phyloP scores from a whole-genome alignment of 2,888 invertebrate species.

The Drosophila mimica region DNA sequence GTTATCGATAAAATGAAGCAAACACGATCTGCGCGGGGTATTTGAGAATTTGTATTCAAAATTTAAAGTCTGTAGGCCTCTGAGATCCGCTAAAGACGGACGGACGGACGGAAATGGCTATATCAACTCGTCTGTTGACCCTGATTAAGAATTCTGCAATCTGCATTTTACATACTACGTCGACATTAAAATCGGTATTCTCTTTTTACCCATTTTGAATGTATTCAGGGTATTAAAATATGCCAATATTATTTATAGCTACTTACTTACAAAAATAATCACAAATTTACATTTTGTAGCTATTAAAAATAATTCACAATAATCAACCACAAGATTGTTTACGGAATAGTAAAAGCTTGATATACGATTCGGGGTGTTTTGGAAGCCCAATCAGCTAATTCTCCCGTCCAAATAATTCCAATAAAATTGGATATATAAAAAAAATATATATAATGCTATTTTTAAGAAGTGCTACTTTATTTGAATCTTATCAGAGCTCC shows the following conservation, averaged over 20 bases:
- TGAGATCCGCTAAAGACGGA: neutral
- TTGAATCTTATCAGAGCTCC: neutral
- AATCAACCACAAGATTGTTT: neutral
- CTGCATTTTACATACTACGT: neutral
- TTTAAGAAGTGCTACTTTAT: neutral
- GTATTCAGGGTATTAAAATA: neutral
- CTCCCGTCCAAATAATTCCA: too few relatives aligned
- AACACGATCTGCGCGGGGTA: neutral
- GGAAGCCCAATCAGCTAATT: too few relatives aligned
- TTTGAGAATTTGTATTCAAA: neutral
- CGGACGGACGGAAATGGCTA: fast-evolving
- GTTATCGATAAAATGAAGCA: neutral
- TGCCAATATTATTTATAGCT: neutral
- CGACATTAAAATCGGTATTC: neutral
- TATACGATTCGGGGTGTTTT: neutral
- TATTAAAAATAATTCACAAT: neutral
- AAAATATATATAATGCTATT: neutral
- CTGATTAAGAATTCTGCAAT: neutral
- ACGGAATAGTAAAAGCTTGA: neutral
- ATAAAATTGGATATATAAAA: neutral
- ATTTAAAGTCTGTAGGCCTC: neutral
- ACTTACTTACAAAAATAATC: neutral
- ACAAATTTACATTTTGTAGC: neutral
- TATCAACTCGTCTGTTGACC: neutral
- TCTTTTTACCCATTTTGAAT: neutral